Percentiles rank a stretch among this genome's conserved stretches.
phyloP scores from a whole-genome alignment of 2,113 vertebrate species.

The Tragelaphus buxtoni region DNA sequence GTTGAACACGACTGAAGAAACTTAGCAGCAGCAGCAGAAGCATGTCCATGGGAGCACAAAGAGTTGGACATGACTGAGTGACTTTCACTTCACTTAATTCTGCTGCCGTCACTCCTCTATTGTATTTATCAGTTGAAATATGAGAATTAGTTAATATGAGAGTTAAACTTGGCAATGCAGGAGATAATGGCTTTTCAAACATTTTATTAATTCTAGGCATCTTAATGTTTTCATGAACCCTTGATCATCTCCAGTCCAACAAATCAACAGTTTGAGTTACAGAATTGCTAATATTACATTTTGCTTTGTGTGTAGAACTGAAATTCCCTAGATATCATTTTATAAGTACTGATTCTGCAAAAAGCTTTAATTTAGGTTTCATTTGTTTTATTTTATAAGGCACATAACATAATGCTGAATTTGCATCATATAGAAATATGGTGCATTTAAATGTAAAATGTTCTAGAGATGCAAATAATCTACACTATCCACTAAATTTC shows the following conservation, averaged over 20 bases:
- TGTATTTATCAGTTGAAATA: neutral
- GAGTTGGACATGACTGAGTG: neutral
- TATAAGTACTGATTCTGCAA: conserved; percentile 59
- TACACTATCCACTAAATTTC: conserved; percentile 37
- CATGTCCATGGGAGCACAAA: neutral
- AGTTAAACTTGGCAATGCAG: neutral
- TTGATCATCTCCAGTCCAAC: neutral
- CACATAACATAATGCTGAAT: conserved; percentile 50
- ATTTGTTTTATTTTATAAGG: conserved; percentile 52
- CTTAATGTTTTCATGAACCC: neutral
- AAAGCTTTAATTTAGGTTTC: conserved; percentile 41
- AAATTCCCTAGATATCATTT: conserved; percentile 41
- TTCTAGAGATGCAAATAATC: conserved; percentile 42
- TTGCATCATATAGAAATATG: conserved; percentile 28
- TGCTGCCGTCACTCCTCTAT: neutral
- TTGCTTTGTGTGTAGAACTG: conserved; percentile 43
- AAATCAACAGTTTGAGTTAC: neutral
- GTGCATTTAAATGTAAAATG: conserved; percentile 51
- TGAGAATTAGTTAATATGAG: neutral
- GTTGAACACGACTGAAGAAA: too few species aligned
- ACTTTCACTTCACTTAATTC: neutral
- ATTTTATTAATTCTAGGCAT: neutral
- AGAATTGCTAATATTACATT: neutral
- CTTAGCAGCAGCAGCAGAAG: too few species aligned
- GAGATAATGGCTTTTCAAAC: neutral